Evolutionary conservation across 2,888 invertebrate genomes (phyloP).

Genomic region (Ochropacha duplaris): DNA sequence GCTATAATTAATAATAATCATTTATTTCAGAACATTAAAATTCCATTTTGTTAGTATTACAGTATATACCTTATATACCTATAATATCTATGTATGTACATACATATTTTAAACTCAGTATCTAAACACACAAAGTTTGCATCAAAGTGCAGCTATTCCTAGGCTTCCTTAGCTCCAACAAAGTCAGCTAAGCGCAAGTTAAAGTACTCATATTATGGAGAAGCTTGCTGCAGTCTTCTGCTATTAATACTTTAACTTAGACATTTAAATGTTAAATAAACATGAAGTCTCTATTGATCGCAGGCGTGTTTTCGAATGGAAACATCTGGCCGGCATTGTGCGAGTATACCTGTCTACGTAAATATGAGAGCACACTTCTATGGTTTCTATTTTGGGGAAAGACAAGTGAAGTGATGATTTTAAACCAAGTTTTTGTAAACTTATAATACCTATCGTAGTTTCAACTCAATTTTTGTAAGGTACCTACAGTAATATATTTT

Average conservation of each 20-base stretch:
- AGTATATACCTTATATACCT: no score
- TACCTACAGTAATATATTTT: no score
- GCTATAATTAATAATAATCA: no score
- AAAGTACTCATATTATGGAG: background rate
- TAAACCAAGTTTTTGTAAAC: background rate
- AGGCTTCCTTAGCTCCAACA: background rate
- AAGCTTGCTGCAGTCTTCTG: background rate
- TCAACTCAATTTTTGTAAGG: no score
- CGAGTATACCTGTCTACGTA: slow-evolving; percentile 11
- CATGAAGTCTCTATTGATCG: slow-evolving; percentile 30
- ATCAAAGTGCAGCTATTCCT: background rate
- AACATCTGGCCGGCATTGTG: slow-evolving; percentile 38
- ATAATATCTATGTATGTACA: no score
- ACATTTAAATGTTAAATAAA: slow-evolving; percentile 11
- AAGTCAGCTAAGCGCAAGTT: background rate
- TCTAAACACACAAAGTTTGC: background rate
- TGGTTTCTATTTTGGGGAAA: slow-evolving; percentile 23
- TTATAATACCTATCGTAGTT: no score
- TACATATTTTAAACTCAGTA: background rate
- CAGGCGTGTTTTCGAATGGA: slow-evolving; percentile 25
- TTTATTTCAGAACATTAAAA: no score
- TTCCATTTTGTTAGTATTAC: no score
- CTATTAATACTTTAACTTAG: slow-evolving; percentile 3
- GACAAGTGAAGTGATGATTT: background rate
- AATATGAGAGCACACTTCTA: slow-evolving; percentile 4